A percentile compares a stretch with the other conserved stretches of the same genome.
Conservation (phyloP, 1,140 invertebrate species). For the Eulimnadia texana region DNA sequence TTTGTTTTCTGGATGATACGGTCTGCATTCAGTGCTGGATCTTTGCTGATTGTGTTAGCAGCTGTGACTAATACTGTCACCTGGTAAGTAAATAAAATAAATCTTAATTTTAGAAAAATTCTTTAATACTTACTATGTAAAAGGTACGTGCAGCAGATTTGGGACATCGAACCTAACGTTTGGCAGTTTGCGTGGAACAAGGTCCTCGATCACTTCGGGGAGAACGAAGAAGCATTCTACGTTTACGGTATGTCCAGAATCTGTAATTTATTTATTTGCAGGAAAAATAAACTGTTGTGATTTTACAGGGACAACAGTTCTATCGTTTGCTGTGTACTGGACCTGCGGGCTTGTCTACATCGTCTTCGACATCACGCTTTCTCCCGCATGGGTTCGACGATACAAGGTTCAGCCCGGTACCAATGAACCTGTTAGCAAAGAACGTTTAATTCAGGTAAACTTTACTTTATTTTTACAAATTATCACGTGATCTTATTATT, state of each 20-base stretch:
- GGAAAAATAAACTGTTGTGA: not conserved
- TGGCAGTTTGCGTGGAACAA: constrained; percentile 71
- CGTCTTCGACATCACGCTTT: constrained; percentile 54
- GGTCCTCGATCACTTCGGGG: constrained; percentile 45
- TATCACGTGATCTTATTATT: not conserved
- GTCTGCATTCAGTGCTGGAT: not conserved
- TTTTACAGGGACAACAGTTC: constrained; percentile 35
- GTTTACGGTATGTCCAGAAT: constrained; percentile 25
- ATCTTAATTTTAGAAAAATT: not conserved
- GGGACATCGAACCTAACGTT: constrained; percentile 73
- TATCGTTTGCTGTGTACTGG: constrained; percentile 58
- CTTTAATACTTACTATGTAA: not conserved
- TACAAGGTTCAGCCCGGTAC: constrained; percentile 75
- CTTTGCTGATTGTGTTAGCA: not conserved
- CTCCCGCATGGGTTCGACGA: constrained; percentile 46
- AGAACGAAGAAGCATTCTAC: constrained; percentile 47
- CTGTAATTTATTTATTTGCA: not conserved
- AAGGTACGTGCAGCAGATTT: constrained; percentile 70
- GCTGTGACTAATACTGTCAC: not conserved
- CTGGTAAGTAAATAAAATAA: not conserved
- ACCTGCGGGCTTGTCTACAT: constrained; percentile 54
- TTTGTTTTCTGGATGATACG: not conserved
- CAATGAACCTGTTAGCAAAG: constrained; percentile 53
- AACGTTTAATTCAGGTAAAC: constrained; percentile 42
- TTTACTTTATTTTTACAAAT: not conserved